These are phyloP conservation scores for Conomelus anceps DNA, from an alignment of 2,888 invertebrate species.

Conservation along the genomic window DNA sequence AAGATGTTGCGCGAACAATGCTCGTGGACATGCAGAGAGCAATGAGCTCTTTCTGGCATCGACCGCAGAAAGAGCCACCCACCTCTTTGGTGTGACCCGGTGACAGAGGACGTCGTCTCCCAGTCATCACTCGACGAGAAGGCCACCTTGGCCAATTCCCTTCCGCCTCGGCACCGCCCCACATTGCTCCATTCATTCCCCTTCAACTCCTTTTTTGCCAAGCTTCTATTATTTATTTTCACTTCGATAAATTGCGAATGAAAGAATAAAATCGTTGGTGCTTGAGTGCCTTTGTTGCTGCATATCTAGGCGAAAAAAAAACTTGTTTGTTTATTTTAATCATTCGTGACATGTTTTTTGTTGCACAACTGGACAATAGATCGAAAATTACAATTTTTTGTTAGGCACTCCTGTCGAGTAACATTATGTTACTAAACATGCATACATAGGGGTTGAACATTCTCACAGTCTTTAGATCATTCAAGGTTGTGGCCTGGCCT, in stretches of 20 bases:
- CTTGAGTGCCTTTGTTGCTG: neutral
- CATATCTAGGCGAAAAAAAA: neutral
- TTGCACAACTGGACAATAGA: neutral
- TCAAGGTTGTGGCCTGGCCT: neutral
- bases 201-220: neutral
- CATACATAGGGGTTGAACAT: neutral
- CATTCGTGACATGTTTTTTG: neutral
- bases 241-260: neutral
- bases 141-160: neutral
- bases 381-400: neutral
- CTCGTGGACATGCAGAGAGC: no score
- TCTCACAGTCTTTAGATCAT: neutral
- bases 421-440: neutral
- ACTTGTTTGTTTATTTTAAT: neutral
- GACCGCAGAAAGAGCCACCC: slow-evolving; percentile 7
- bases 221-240: neutral
- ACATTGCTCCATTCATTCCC: neutral
- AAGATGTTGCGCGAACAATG: neutral
- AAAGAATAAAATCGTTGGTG: neutral
- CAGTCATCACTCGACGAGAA: no score
- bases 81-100: slow-evolving; percentile 1
- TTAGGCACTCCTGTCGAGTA: neutral
- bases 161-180: neutral
- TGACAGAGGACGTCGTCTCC: neutral
- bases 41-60: neutral